Percentiles rank a stretch among this genome's conserved stretches.
phyloP scores from a whole-genome alignment of 2,797 vertebrate species.

The Mormyrops boulengeri region DNA sequence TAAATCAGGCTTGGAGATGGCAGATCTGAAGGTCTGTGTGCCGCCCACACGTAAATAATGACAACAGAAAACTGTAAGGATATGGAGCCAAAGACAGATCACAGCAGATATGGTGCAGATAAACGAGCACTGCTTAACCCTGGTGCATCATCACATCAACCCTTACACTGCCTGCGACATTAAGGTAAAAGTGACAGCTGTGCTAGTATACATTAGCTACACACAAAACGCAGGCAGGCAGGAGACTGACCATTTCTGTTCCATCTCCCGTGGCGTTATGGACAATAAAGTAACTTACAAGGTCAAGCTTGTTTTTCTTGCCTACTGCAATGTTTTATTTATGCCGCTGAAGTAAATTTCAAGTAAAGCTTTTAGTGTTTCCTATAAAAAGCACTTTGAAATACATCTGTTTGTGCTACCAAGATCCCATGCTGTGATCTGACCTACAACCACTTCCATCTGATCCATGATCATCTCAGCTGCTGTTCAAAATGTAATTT shows the following conservation, averaged over 20 bases:
- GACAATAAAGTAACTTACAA: neutral
- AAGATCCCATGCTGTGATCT: neutral
- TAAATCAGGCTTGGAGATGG: neutral
- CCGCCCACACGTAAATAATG: neutral
- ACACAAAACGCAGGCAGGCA: neutral
- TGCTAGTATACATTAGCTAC: neutral
- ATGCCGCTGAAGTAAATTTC: neutral
- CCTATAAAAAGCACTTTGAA: neutral
- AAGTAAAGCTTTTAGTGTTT: neutral
- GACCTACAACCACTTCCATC: neutral
- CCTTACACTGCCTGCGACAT: neutral
- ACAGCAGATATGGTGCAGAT: neutral
- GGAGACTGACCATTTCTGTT: neutral
- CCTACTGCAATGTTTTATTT: neutral
- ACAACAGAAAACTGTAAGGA: neutral
- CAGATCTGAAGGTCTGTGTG: neutral
- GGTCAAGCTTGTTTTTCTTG: neutral
- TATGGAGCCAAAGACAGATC: neutral
- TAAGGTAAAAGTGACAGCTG: neutral
- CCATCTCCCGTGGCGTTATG: neutral
- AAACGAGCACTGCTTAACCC: neutral
- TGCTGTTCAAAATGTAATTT: neutral
- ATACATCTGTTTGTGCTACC: neutral
- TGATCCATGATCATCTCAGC: neutral
- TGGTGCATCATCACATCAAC: neutral